Percentiles rank a stretch among this genome's conserved stretches.
phyloP scores from a whole-genome alignment of 2,888 invertebrate species.

The Crepidodera aurea region DNA sequence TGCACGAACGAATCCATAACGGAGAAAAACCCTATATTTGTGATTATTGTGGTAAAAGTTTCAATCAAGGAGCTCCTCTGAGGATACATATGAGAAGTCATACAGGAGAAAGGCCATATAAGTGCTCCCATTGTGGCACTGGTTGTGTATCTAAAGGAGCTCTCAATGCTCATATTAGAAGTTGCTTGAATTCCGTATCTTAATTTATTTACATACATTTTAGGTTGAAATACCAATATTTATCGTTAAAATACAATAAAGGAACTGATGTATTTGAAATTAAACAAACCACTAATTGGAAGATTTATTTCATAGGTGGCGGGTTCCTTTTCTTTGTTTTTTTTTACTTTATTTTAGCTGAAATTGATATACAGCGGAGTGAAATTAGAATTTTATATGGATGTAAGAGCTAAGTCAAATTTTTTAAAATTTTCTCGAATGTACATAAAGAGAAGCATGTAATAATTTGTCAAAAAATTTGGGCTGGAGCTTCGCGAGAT shows the following conservation, averaged over 20 bases:
- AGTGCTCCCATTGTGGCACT: slow-evolving; percentile 66
- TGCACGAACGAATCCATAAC: slow-evolving; percentile 70
- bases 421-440: too few relatives aligned
- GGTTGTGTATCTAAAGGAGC: slow-evolving; percentile 69
- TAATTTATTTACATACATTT: neutral
- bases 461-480: too few relatives aligned
- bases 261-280: too few relatives aligned
- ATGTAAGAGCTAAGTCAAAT: too few relatives aligned
- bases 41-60: slow-evolving; percentile 69
- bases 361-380: too few relatives aligned
- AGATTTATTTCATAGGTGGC: too few relatives aligned
- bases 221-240: neutral
- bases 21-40: slow-evolving; percentile 71
- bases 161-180: slow-evolving; percentile 68
- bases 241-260: neutral
- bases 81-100: slow-evolving; percentile 70
- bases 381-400: too few relatives aligned
- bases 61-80: slow-evolving; percentile 69
- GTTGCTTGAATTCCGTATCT: slow-evolving; percentile 45
- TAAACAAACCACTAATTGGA: too few relatives aligned
- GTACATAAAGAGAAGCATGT: too few relatives aligned
- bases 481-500: too few relatives aligned
- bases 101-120: slow-evolving; percentile 69
- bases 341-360: too few relatives aligned
- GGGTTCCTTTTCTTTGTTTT: too few relatives aligned